Evolutionary conservation across 2,797 vertebrate genomes (phyloP).

Genomic region (Tokudaia muenninki): DNA sequence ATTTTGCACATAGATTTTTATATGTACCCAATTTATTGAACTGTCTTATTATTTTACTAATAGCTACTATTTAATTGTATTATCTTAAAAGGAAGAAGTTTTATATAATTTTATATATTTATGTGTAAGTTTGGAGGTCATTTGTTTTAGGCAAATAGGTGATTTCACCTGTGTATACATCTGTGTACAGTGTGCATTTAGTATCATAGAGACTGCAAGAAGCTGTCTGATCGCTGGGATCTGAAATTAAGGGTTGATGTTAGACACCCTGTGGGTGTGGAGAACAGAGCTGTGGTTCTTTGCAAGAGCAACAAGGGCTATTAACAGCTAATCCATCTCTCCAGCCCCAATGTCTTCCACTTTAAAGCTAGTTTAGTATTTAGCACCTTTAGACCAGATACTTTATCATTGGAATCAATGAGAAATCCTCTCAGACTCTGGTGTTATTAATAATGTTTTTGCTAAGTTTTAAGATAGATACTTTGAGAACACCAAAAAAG

Average conservation of each 20-base stretch:
- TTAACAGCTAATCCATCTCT: neutral
- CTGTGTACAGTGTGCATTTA: neutral
- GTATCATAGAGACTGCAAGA: neutral
- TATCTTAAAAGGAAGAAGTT: neutral
- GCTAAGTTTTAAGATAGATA: neutral
- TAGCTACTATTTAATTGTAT: neutral
- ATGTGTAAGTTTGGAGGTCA: neutral
- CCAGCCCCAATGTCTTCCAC: neutral
- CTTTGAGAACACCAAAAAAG: neutral
- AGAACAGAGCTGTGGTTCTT: neutral
- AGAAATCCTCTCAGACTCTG: neutral
- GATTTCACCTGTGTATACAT: neutral
- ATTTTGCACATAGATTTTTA: neutral
- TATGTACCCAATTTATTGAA: neutral
- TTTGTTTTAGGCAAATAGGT: neutral
- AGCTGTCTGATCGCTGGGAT: neutral
- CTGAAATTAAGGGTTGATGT: neutral
- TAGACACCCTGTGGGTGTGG: neutral
- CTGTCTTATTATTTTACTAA: neutral
- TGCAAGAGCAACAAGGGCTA: neutral
- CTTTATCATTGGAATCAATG: neutral
- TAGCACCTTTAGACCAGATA: neutral
- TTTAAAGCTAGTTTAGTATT: neutral
- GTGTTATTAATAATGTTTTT: too few relatives aligned
- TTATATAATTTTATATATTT: neutral